These are phyloP conservation scores for Caenorhabditis sp. DNA, from an alignment of 2,888 invertebrate species.

Conservation along the genomic window DNA sequence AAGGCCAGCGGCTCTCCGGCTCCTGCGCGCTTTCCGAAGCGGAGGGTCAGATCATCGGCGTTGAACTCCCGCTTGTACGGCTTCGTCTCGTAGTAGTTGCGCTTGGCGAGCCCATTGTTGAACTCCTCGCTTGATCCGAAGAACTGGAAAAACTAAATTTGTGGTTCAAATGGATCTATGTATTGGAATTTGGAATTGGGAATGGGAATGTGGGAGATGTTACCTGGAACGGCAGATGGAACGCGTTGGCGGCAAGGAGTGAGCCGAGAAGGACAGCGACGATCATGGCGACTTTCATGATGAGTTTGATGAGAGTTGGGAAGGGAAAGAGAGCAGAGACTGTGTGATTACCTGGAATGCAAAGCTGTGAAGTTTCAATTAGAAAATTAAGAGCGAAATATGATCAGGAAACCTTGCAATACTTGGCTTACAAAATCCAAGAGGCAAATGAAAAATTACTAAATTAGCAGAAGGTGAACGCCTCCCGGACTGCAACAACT, in stretches of 20 bases:
- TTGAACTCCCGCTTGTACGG: constrained; percentile 71
- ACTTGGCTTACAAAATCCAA: neutral
- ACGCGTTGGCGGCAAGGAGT: constrained; percentile 29
- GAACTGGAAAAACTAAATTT: constrained; percentile 39
- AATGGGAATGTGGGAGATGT: constrained; percentile 1
- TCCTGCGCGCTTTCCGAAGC: constrained; percentile 72
- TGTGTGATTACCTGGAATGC: constrained; percentile 33
- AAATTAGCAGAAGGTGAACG: too few relatives aligned
- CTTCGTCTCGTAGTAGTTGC: constrained; percentile 47
- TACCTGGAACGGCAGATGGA: constrained; percentile 54
- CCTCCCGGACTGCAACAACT: neutral
- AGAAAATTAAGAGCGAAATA: neutral
- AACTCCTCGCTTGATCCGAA: constrained; percentile 29
- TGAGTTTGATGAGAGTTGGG: constrained; percentile 8
- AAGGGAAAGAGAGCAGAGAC: too few relatives aligned
- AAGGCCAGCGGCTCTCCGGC: constrained; percentile 48
- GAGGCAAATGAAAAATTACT: too few relatives aligned
- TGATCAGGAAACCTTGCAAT: neutral
- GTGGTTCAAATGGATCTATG: neutral
- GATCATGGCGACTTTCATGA: constrained; percentile 32
- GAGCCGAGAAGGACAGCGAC: constrained; percentile 41
- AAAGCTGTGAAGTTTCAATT: neutral
- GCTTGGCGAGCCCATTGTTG: constrained; percentile 41
- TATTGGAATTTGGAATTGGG: neutral
- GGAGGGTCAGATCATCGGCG: constrained; percentile 70